Base-by-base conservation (phyloP, 2,797 vertebrate genomes). In the Peromyscus nudipes region DNA sequence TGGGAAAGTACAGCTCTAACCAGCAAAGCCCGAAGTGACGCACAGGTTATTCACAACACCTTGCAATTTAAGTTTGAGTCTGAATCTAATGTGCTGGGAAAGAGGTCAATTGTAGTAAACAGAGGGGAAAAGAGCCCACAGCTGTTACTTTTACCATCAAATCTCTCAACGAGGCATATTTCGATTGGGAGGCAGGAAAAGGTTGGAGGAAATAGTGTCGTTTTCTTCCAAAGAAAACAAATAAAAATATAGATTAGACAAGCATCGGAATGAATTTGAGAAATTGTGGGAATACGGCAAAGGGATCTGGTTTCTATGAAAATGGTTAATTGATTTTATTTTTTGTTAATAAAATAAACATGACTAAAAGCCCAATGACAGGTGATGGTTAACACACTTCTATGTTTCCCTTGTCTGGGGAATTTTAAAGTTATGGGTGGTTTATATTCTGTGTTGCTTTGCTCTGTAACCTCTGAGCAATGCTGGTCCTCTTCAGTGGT, bases 101-200 rank as follows among this genome's bases (percentile, higher is more conserved):
- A 97, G 95, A 97, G 94, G 97, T 94, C 96, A 97, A n/a, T 89
- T 94, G 94, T 62, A 92, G 83, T 85, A 92, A 93, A 97, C 86
- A 88, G 87, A 95, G 43, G 90, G 57, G 65, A 71, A 92, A 93
- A 93, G 80, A 94, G 57, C 52, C 82, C 94, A 64, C 40, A 81
- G 89, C 76, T 90, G 60, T 88, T 64, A 77, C 91, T 95, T 85
- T 46, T 27, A 64, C 85, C 71, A 64, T 49, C 88, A 52, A 27
- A 94, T 46, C 92, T 86, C 95, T 95, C 93, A 75, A 62, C 29
- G 43, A 84, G 64, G 43, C 90, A 88, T 96, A 82, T 95, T 97
- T 96, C 94, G 96, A 85, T 93, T 1, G 11, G 37, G 40, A 95
- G 82, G 76, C 25, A 69, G 83, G 34, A 82, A 94, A 67, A 13